Evolutionary conservation across 2,113 vertebrate species (phyloP), one percentile per base, ranked within the genome.

Genomic region (Alouatta palliata): DNA sequence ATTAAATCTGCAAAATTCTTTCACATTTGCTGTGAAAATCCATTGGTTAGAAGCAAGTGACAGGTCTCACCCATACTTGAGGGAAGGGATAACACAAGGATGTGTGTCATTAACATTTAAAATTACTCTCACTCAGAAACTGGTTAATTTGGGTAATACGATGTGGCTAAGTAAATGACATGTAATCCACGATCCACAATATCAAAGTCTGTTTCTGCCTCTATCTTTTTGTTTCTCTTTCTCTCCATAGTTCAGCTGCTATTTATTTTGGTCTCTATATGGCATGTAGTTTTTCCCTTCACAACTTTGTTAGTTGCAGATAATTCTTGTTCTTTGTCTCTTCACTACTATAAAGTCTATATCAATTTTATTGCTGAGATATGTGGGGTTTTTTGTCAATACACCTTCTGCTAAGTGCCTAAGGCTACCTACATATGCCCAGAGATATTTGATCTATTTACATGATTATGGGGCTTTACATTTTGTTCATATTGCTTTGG

Each of bases 401-500:
- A 80, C 45, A 30, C n/a, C 10, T 95, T 91, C 32, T 75, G 10
- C 17, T 86, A 92, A 96, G 73, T 92, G 45, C 27, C 40, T 85
- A 45, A 58, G 56, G 40, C 30, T 45, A 45, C 56, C 66, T 47
- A 66, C 12, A 56, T 37, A 45, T 25, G 30, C 10, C 9, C 30
- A 73, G 43, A 80, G 30, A 37, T 54, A 45, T 47, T 86, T 92
- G 73, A 9, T 80, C 64, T 87, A 27, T 47, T 91, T 45, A 13
- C 2, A 35, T 66, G 64, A 64, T 45, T 82, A n/a, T 20, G 5
- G 12, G 6, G 30, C 47, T 75, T 35, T 79, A 13, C 2, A 14
- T 93, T 82, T 90, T 70, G 10, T 61, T 75, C 91, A 96, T 73
- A 68, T 90, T 89, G 43, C 61, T 71, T 82, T 90, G n/a, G 6